Base-by-base conservation (phyloP, 2,888 invertebrate genomes). In the Artemia sp. region DNA sequence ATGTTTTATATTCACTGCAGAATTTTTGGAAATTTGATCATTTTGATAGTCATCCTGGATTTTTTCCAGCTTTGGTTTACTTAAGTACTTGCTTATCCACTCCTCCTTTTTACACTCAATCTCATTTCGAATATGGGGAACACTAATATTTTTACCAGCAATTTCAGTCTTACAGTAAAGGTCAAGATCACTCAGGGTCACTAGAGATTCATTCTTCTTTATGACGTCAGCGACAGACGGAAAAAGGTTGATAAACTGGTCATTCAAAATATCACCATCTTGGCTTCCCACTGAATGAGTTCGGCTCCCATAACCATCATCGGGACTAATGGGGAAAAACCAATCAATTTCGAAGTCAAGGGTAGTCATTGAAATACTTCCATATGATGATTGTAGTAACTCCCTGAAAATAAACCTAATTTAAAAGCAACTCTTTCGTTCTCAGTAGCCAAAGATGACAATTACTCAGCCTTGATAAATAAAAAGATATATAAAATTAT, bases 201-300 rank as follows among this genome's bases (percentile, higher is more conserved):
- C 14, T 8, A 58, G 64, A 58, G 24, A n/a, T 58, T 24, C 64
- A 58, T 58, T 58, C 9, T 58, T 24, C 14, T 24, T n/a, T 19
- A 58, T 24, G 8, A 10, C 64, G 8, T 58, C 64, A 58, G 64
- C 64, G 11, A 58, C 64, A 58, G 64, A 58, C 24, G 64, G 64
- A 24, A 58, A 58, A 19, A 58, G 24, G 64, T 58, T 58, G 64
- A 58, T 58, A 24, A 58, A 58, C 64, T 58, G 64, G 64, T 58
- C 64, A 24, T 58, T 58, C 8, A 58, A 11, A 58, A 58, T 58
- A 24, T 58, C 64, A 10, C 64, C 64, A 58, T 58, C 64, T 58
- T 58, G 64, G 64, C 64, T 58, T 58, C 64, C 64, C n/a, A 58
- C 64, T 24, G 64, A 58, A 12, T 58, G 64, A 8, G 64, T 58